Evolutionary conservation across 23 tunicate species (phyloP).

Genomic region (Clavelina lepadiformis): DNA sequence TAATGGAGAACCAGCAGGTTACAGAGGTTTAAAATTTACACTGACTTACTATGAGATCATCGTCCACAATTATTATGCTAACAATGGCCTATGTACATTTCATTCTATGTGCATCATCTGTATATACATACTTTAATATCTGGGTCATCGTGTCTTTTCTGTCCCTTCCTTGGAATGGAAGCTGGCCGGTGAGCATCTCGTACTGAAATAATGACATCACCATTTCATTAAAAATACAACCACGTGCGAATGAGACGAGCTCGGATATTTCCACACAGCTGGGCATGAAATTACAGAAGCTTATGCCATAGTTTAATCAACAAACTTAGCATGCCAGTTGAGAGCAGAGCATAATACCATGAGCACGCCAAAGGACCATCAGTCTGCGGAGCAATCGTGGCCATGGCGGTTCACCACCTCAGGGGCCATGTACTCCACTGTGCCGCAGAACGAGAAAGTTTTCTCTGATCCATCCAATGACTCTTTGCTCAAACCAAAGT

Average conservation of each 20-base stretch:
- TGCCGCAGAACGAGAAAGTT: constrained; percentile 94
- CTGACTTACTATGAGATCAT: no score
- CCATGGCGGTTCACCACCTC: constrained; percentile 95
- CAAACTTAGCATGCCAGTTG: no score
- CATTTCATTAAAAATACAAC: no score
- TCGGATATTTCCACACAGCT: no score
- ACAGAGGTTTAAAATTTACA: no score
- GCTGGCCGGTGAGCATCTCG: constrained; percentile 94
- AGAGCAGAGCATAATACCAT: constrained; percentile 66
- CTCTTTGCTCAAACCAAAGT: constrained; percentile 91
- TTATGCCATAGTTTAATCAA: no score
- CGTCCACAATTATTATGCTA: no score
- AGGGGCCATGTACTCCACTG: constrained; percentile 99
- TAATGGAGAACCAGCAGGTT: no score
- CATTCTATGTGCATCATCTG: no score
- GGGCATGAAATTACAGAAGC: no score
- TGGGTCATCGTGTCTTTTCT: constrained; percentile 95
- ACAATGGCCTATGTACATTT: no score
- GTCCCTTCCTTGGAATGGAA: constrained; percentile 93
- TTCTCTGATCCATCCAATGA: constrained; percentile 72
- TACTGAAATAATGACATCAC: constrained; percentile 66
- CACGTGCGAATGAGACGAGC: no score
- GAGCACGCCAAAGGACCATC: constrained; percentile 99
- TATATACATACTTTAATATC: constrained; percentile 78
- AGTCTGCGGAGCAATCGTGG: constrained; percentile 88